A percentile compares a stretch with the other conserved stretches of the same genome.
These are phyloP conservation scores for Cichladusa arquata DNA, from an alignment of 2,113 vertebrate species.

Conservation along the genomic window DNA sequence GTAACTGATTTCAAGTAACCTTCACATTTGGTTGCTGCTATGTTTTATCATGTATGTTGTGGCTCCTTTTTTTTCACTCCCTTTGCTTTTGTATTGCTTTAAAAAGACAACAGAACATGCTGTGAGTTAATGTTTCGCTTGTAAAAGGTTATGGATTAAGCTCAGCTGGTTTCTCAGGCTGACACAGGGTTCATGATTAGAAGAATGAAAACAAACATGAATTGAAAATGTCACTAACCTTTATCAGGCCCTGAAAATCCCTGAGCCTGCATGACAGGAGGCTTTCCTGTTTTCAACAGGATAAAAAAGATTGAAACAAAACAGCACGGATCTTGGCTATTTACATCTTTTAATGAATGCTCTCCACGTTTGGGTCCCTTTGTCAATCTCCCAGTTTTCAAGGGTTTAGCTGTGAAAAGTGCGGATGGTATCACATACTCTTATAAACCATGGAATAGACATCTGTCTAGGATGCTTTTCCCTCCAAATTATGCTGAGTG, in stretches of 20 bases:
- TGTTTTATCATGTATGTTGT: constrained; percentile 57
- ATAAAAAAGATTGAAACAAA: constrained; percentile 77
- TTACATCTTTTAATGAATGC: constrained; percentile 80
- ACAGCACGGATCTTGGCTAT: constrained; percentile 70
- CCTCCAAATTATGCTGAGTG: constrained; percentile 56
- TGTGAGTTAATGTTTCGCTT: constrained; percentile 74
- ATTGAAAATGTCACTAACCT: constrained; percentile 79
- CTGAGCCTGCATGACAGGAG: constrained; percentile 72
- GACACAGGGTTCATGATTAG: constrained; percentile 71
- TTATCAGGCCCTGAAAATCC: constrained; percentile 70
- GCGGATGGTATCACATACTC: constrained; percentile 72
- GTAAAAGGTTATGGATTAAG: constrained; percentile 77
- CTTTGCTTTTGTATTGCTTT: constrained; percentile 64
- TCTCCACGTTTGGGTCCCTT: constrained; percentile 72
- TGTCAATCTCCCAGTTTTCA: constrained; percentile 73
- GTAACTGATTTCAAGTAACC: constrained; percentile 36
- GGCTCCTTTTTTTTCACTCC: neutral
- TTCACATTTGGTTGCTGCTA: constrained; percentile 34
- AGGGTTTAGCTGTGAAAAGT: constrained; percentile 74
- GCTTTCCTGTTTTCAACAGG: constrained; percentile 75
- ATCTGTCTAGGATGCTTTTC: constrained; percentile 68
- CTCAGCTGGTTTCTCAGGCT: constrained; percentile 73
- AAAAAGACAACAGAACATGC: constrained; percentile 71
- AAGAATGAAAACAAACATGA: constrained; percentile 79
- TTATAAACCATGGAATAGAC: constrained; percentile 68